Evolutionary conservation across 1,140 invertebrate genomes (phyloP), one percentile per base, ranked within the genome.

Genomic region (Riptortus pedestris): DNA sequence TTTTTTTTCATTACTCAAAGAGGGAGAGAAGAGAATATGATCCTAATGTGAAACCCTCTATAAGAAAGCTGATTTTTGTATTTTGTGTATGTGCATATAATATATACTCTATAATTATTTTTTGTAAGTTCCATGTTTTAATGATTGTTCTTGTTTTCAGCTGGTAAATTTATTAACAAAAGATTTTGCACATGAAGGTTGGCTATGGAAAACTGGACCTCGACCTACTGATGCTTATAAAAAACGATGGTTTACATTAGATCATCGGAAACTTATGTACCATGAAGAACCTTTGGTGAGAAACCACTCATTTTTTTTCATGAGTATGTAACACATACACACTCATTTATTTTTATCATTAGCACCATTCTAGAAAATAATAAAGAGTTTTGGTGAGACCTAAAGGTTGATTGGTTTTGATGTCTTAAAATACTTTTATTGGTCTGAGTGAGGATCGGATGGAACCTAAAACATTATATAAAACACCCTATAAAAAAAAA

Each of bases 161-260:
- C 75, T 93, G 63, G 75, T 87, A 0, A 78, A 80, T 16, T 81
- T 84, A 66, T 76, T 93, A 20, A 89, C 88, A 0, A 81, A 83
- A 71, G 89, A 92, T 74, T 93, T 92, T 74, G 75, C 82, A 0
- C 81, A 84, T 68, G 91, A 93, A 79, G 91, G 91, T 9, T 93
- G 85, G 81, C 75, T 95, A n/a, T 88, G 83, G 84, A 88, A 95
- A 79, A 93, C 90, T 7, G 91, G 91, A 2, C 90, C 91, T 0
- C 77, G 82, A 65, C 78, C 81, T 4, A 83, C 81, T 16, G 90
- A 93, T 72, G 85, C 84, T 1, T 93, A 89, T 71, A 86, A 86
- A 69, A 85, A 86, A 70, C 75, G 90, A 48, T 94, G 90, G 90
- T 93, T 93, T 70, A 91, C 88, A 0, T 72, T 94, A n/a, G 90